phyloP scores from a whole-genome alignment of 2,888 invertebrate genomes.

The Linyphia triangularis region DNA sequence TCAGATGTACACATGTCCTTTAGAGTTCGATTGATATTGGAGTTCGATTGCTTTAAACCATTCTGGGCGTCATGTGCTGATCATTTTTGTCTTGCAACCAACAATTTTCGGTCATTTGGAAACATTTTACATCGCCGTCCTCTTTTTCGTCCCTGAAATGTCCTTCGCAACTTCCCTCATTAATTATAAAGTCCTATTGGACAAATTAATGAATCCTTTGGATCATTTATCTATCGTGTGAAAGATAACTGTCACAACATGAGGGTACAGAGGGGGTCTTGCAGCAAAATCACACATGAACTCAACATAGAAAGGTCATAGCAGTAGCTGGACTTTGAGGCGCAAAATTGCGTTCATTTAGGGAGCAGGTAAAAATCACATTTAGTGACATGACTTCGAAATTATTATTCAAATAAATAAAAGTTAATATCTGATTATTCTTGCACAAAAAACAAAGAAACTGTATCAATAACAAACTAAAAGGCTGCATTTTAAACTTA shows the following conservation, averaged over 20 bases:
- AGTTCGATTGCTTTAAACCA: neutral
- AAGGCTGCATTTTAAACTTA: neutral
- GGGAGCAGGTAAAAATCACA: constrained; percentile 56
- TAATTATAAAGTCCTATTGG: constrained; percentile 65
- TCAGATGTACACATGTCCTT: neutral
- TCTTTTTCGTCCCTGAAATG: constrained; percentile 52
- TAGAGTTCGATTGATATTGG: constrained; percentile 19
- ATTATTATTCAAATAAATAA: too few relatives aligned
- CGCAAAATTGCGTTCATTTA: constrained; percentile 31
- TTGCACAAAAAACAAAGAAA: neutral
- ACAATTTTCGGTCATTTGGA: constrained; percentile 60
- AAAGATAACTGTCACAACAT: constrained; percentile 55
- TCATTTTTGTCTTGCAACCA: constrained; percentile 44
- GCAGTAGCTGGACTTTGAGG: constrained; percentile 40
- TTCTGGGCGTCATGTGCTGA: constrained; percentile 25
- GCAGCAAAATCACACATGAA: constrained; percentile 57
- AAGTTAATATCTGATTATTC: neutral
- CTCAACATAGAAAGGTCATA: constrained; percentile 64
- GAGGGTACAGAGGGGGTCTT: constrained; percentile 57
- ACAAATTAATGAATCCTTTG: constrained; percentile 69
- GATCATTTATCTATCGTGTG: constrained; percentile 71
- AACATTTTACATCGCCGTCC: constrained; percentile 51
- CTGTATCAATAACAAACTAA: neutral
- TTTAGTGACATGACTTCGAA: too few relatives aligned
- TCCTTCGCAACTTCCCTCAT: constrained; percentile 60